Conservation (phyloP, 2,113 vertebrate species). For the Corythornis madagascariensis region DNA sequence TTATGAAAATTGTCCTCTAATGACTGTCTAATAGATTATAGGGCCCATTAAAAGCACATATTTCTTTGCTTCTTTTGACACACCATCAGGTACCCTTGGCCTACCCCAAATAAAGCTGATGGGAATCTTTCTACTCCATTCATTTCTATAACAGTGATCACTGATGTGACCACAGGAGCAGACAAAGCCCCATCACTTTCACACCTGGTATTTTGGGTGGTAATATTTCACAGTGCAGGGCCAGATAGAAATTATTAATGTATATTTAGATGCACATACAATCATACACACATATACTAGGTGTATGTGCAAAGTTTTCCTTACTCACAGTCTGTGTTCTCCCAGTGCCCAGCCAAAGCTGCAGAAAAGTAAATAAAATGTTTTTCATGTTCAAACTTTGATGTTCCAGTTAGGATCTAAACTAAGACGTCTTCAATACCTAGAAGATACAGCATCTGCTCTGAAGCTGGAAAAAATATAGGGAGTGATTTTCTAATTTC, state of each 20-base stretch:
- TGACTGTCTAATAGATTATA: neutral
- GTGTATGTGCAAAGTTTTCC: neutral
- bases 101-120: neutral
- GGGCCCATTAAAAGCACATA: neutral
- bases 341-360: neutral
- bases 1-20: conserved; percentile 11
- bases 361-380: neutral
- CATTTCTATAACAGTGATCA: neutral
- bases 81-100: neutral
- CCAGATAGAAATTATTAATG: neutral
- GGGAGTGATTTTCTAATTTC: neutral
- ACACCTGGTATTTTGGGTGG: neutral
- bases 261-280: rapidly evolving
- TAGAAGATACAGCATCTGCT: neutral
- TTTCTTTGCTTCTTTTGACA: conserved; percentile 6
- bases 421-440: neutral
- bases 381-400: neutral
- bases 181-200: neutral
- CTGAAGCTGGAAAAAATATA: neutral
- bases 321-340: neutral
- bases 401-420: neutral
- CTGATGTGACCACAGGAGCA: neutral
- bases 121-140: neutral
- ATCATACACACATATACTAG: neutral
- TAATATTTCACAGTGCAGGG: neutral